phyloP scores from a whole-genome alignment of 2,888 invertebrate species.

The Hoplodrina blanda region DNA sequence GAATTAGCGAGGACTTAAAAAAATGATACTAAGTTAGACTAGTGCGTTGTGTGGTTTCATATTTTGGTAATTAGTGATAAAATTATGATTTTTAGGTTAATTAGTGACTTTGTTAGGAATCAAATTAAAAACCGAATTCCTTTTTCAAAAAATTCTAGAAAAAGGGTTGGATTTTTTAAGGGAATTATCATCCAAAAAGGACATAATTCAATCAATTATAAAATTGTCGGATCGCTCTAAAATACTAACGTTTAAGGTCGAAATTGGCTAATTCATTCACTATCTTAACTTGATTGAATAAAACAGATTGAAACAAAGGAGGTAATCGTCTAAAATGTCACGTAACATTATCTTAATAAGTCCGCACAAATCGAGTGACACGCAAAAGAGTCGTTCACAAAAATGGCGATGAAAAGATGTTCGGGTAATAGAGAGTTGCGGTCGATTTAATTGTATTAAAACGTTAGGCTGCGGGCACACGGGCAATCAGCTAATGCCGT shows the following conservation, averaged over 20 bases:
- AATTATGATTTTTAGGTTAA: neutral
- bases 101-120: neutral
- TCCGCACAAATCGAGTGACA: slow-evolving; percentile 74
- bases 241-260: neutral
- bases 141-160: too few relatives aligned
- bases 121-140: too few relatives aligned
- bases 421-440: slow-evolving; percentile 83
- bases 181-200: neutral
- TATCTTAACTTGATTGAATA: slow-evolving; percentile 44
- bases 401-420: slow-evolving; percentile 85
- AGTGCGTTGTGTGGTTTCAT: slow-evolving; percentile 18
- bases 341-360: slow-evolving; percentile 81
- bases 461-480: slow-evolving; percentile 85
- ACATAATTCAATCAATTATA: neutral
- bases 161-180: neutral
- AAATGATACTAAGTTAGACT: slow-evolving; percentile 57
- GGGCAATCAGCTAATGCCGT: slow-evolving; percentile 88
- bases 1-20: slow-evolving; percentile 84
- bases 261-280: slow-evolving; percentile 3
- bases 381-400: slow-evolving; percentile 87
- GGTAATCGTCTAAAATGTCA: slow-evolving; percentile 60
- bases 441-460: slow-evolving; percentile 90
- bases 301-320: slow-evolving; percentile 55
- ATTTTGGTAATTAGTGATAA: slow-evolving; percentile 23
- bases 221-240: neutral